phyloP scores from a whole-genome alignment of 2,797 vertebrate genomes.

The Silurus lanzhouensis region DNA sequence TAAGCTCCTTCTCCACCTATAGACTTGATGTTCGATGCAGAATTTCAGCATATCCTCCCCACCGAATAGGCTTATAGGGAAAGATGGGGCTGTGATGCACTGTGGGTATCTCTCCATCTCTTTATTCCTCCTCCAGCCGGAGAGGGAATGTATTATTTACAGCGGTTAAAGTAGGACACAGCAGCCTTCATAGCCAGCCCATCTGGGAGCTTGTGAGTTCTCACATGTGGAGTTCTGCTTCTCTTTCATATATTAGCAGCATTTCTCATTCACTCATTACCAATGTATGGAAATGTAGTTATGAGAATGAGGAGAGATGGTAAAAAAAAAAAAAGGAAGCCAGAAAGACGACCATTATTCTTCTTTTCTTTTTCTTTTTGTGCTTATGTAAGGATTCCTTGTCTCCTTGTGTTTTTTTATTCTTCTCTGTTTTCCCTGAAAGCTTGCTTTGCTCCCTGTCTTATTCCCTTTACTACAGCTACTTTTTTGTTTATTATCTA shows the following conservation, averaged over 20 bases:
- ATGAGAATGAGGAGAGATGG: constrained; percentile 13
- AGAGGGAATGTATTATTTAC: constrained; percentile 61
- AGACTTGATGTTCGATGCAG: neutral
- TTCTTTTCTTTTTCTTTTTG: neutral
- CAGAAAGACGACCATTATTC: constrained; percentile 16
- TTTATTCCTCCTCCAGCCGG: constrained; percentile 51
- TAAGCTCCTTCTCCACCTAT: neutral
- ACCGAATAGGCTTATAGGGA: constrained; percentile 21
- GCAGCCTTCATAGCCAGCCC: constrained; percentile 50
- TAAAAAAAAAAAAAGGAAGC: neutral
- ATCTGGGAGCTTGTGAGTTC: constrained; percentile 43
- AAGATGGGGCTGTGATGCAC: constrained; percentile 40
- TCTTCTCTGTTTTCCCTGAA: neutral
- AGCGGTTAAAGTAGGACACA: constrained; percentile 59
- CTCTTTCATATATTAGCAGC: constrained; percentile 27
- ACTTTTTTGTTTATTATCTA: neutral
- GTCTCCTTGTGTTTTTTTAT: neutral
- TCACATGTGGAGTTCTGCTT: constrained; percentile 34
- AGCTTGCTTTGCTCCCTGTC: neutral
- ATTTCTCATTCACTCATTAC: constrained; percentile 37
- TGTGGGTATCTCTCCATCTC: constrained; percentile 56
- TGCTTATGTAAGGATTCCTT: neutral
- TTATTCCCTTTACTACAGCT: neutral
- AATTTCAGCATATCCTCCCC: constrained; percentile 23
- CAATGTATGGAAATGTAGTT: constrained; percentile 46